Base-by-base conservation (phyloP, 2,797 vertebrate species). In the Sebastes ruberrimus region DNA sequence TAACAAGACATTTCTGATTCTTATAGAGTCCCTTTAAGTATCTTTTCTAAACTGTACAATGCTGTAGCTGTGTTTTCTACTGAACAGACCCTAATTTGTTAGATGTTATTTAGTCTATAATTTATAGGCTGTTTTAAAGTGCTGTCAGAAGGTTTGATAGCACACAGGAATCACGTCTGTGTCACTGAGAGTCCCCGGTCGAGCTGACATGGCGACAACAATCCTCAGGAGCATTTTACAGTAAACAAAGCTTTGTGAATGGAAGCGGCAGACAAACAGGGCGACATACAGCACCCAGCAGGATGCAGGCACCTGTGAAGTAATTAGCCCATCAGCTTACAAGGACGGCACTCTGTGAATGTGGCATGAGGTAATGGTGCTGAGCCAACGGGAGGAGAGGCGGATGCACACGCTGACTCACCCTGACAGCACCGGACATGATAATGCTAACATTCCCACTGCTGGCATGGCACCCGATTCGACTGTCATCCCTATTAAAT, bases 271-370 rank as follows among this genome's bases (percentile, higher is more conserved):
- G 59, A 78, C 71, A 49, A 65, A 74, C 81, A 28, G 77, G 71
- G 64, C 4, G 63, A 86, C 73, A 76, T 55, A 52, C 69, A 80
- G 82, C 38, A 49, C 68, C 53, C 62, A 28, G 46, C 73, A 60
- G 80, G 71, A 72, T 18, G 73, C 52, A 67, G 62, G 66, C 86
- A 86, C 74, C 79, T 86, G 85, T 78, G 71, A 85, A 57, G 80
- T 83, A 82, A 91, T 93, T 86, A 93, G 67, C 52, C 60, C 38
- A 46, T 46, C 42, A 35, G 84, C 85, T 88, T 87, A 92, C 77
- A 62, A 74, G 71, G 80, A 86, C 16, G 59, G 61, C 64, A 6
- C 85, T 79, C 57, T 56, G 76, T 74, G 74, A 81, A 38, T 52
- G 84, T 74, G 67, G 75, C 82, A 23, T 62, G 84, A 73, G 80